Percentiles rank a stretch among this genome's conserved stretches.
Evolutionary conservation across 2,888 invertebrate species (phyloP).

Genomic region (Cantharis flavilabris): DNA sequence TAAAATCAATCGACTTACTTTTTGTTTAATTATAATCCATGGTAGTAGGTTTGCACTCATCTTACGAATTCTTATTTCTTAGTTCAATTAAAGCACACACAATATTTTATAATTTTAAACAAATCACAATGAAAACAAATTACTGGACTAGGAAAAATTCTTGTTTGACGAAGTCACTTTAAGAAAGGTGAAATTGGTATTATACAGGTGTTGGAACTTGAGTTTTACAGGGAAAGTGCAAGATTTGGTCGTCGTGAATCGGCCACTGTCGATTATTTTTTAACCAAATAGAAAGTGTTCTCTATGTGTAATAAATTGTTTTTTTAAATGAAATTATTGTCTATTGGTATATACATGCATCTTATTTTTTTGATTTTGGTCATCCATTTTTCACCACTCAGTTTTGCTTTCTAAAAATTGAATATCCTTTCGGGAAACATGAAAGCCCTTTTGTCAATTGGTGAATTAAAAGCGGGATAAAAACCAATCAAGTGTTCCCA

Average conservation of each 20-base stretch:
- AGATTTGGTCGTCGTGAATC: constrained; percentile 15
- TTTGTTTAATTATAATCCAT: background rate
- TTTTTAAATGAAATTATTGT: background rate
- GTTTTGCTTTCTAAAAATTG: too few species aligned
- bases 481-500: too few species aligned
- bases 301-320: background rate
- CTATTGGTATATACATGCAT: background rate
- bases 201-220: constrained; percentile 30
- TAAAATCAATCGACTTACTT: background rate
- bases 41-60: background rate
- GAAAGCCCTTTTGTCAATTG: too few species aligned
- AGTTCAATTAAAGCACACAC: background rate
- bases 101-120: background rate
- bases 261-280: constrained; percentile 9
- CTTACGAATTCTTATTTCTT: background rate
- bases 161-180: constrained; percentile 2
- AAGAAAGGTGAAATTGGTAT: constrained; percentile 30
- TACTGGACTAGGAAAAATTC: background rate
- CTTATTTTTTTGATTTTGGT: background rate
- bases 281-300: constrained; percentile 9
- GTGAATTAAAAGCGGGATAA: too few species aligned
- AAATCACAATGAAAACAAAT: background rate
- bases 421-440: too few species aligned
- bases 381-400: too few species aligned
- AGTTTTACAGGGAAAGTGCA: constrained; percentile 15